Evolutionary conservation across 2,888 invertebrate species (phyloP).

Genomic region (Thysanoteuthis rhombus): DNA sequence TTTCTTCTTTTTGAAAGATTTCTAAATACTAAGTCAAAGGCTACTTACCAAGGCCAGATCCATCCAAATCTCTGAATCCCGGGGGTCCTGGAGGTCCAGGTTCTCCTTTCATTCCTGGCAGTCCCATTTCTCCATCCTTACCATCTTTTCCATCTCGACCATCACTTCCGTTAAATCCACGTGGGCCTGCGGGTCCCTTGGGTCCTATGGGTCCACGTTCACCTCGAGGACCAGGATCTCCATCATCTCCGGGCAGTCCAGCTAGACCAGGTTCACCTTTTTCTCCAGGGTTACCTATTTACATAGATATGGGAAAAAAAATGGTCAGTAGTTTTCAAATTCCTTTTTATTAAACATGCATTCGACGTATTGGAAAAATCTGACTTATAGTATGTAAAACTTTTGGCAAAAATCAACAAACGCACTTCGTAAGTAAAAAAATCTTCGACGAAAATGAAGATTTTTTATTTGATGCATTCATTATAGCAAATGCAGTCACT

Average conservation of each 20-base stretch:
- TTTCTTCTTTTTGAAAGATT: no score
- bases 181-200: neutral
- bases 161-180: neutral
- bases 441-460: no score
- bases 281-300: neutral
- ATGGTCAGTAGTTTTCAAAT: no score
- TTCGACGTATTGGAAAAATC: no score
- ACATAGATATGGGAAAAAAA: no score
- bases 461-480: no score
- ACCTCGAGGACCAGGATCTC: neutral
- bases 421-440: no score
- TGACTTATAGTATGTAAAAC: no score
- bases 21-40: no score
- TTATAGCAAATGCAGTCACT: no score
- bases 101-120: neutral
- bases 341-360: no score
- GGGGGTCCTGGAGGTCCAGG: neutral
- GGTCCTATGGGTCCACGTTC: neutral
- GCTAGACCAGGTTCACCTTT: neutral
- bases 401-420: no score
- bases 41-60: neutral
- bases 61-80: neutral
- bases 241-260: neutral
- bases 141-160: neutral
- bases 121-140: neutral